Evolutionary conservation across 1,140 invertebrate genomes (phyloP).

Genomic region (Philopotamus ludificatus): DNA sequence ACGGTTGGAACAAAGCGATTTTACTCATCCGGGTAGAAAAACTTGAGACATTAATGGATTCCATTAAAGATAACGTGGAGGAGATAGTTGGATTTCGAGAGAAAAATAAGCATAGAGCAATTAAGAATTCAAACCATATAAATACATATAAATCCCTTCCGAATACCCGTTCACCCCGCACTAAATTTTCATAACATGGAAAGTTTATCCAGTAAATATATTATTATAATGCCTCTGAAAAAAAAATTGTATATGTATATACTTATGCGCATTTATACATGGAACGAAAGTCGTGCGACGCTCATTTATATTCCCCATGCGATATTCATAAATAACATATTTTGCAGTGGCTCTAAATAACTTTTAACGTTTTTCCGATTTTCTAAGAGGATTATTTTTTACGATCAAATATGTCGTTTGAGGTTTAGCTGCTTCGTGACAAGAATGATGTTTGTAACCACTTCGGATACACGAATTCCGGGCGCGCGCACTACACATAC

Average conservation of each 20-base stretch:
- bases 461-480: too few species aligned
- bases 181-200: constrained; percentile 7
- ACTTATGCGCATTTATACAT: background rate
- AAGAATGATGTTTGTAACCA: background rate
- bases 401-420: background rate
- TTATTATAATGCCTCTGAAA: too few species aligned
- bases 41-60: constrained; percentile 14
- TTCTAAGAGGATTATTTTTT: background rate
- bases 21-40: constrained; percentile 1
- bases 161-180: constrained; percentile 4
- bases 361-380: background rate
- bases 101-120: background rate
- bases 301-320: too few species aligned
- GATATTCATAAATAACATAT: too few species aligned
- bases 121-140: constrained; percentile 6
- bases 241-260: background rate
- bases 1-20: constrained; percentile 16
- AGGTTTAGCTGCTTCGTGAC: background rate
- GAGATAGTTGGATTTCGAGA: background rate
- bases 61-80: constrained; percentile 13
- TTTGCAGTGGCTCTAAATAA: too few species aligned
- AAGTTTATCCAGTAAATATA: too few species aligned
- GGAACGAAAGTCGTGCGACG: too few species aligned
- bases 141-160: background rate
- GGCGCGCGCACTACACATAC: too few species aligned